Conservation (phyloP, 2,888 invertebrate genomes). For the Zygothrica quintamaculata region DNA sequence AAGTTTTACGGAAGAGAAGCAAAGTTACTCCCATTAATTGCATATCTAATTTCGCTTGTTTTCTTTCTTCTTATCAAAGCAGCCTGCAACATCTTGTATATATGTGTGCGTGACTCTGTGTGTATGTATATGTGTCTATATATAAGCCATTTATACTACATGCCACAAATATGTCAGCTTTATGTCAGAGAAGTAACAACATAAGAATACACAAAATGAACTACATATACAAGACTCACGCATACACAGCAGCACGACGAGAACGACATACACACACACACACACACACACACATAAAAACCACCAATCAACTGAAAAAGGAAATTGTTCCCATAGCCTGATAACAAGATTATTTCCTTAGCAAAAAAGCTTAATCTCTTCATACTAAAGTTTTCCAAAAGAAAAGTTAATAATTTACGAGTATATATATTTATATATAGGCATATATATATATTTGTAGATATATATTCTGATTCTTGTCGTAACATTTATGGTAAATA, state of each 20-base stretch:
- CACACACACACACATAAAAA: constrained; percentile 3
- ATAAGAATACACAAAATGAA: neutral
- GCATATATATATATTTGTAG: too few species aligned
- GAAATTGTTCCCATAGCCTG: neutral
- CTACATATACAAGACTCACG: too few species aligned
- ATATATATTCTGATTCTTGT: too few species aligned
- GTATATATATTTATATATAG: too few species aligned
- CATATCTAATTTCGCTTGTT: neutral
- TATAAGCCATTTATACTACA: constrained; percentile 18
- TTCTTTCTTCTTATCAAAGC: neutral
- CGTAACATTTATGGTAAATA: too few species aligned
- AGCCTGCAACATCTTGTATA: constrained; percentile 2
- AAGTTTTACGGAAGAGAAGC: neutral
- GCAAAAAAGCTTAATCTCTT: too few species aligned
- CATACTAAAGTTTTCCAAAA: too few species aligned
- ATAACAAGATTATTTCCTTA: neutral
- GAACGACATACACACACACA: neutral
- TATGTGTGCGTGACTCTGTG: too few species aligned
- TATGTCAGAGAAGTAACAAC: constrained; percentile 8
- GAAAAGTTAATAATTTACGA: too few species aligned
- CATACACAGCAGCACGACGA: too few species aligned
- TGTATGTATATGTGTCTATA: too few species aligned
- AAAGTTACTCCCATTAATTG: neutral
- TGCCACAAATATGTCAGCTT: constrained; percentile 22
- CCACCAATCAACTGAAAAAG: neutral